Conservation (phyloP, 2,113 vertebrate species). For the Ivindomyrus marchei region DNA sequence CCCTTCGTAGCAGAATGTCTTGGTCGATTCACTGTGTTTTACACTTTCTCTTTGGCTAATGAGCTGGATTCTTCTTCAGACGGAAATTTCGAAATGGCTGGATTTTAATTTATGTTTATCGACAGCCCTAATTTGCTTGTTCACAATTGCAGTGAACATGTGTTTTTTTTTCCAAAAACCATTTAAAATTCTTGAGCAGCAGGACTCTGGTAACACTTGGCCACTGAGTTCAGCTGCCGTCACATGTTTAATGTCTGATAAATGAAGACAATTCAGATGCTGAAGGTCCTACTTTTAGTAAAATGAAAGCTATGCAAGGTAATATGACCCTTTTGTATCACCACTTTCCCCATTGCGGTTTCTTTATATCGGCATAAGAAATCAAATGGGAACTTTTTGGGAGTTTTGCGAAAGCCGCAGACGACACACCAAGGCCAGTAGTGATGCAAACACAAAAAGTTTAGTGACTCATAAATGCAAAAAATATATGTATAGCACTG, state of each 20-base stretch:
- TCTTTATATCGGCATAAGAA: background rate
- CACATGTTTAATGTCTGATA: background rate
- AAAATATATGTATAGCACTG: background rate
- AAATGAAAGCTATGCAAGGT: background rate
- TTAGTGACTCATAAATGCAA: background rate
- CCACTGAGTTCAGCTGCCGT: background rate
- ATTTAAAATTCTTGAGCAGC: slow-evolving; percentile 5
- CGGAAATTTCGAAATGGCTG: background rate
- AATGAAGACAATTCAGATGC: background rate
- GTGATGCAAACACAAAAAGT: background rate
- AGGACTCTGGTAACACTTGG: background rate
- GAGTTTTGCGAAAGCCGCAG: background rate
- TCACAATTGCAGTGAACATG: background rate
- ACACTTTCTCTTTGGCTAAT: slow-evolving; percentile 2
- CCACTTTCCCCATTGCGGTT: background rate
- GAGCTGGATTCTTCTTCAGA: background rate
- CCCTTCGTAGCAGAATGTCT: background rate
- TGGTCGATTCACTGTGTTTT: background rate
- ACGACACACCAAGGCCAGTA: background rate
- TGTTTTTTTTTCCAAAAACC: background rate
- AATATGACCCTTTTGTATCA: background rate
- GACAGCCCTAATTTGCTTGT: slow-evolving; percentile 4
- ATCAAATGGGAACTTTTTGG: background rate
- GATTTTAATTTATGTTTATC: slow-evolving; percentile 9
- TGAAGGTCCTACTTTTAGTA: background rate